Conservation (phyloP, 2,797 vertebrate species). For the Anguilla pacifica region DNA sequence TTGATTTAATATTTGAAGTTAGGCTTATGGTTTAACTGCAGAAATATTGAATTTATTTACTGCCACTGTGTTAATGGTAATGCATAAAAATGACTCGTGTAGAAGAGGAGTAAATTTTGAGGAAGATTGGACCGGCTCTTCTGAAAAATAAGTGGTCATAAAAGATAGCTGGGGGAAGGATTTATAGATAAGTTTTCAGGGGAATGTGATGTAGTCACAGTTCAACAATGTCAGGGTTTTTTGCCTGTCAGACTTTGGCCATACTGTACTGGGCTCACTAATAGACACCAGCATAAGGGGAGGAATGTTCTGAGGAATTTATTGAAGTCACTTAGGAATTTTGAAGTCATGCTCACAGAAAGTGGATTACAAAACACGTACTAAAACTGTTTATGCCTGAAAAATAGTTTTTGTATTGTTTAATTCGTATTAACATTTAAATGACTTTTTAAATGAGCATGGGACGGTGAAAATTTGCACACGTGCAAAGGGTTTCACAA, state of each 20-base stretch:
- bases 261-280: constrained; percentile 10
- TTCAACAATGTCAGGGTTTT: constrained; percentile 16
- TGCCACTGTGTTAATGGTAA: not conserved
- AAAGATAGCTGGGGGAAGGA: not conserved
- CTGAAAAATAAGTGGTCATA: not conserved
- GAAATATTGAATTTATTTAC: not conserved
- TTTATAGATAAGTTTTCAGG: not conserved
- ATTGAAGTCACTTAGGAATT: constrained; percentile 16
- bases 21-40: not conserved
- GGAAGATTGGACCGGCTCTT: not conserved
- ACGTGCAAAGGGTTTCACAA: not conserved
- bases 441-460: not conserved
- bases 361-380: constrained; percentile 17
- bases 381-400: not conserved
- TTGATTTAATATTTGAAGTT: not conserved
- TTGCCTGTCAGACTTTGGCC: constrained; percentile 8
- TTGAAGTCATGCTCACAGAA: constrained; percentile 24
- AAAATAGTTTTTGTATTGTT: constrained; percentile 4
- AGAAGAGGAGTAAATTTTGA: not conserved
- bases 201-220: constrained; percentile 1
- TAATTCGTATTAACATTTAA: constrained; percentile 11
- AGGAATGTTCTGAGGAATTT: constrained; percentile 26
- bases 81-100: not conserved
- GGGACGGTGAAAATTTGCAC: not conserved
- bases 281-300: not conserved